Evolutionary conservation across 2,113 vertebrate species (phyloP).

Genomic region (Scolopax mira): DNA sequence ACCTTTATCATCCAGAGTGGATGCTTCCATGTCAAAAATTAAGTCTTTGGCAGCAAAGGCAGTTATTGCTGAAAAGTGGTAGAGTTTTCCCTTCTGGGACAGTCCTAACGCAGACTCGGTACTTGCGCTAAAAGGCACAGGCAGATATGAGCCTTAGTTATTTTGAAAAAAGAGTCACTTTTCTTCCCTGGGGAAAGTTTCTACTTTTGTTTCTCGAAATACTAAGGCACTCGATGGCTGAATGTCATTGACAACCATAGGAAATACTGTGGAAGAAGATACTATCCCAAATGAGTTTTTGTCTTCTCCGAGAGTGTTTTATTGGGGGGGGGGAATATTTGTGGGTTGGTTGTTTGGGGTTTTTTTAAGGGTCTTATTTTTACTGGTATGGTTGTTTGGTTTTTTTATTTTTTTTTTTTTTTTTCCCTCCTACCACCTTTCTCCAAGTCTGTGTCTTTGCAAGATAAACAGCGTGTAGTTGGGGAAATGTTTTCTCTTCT

Average conservation of each 20-base stretch:
- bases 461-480: neutral
- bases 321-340: neutral
- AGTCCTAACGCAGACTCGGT: neutral
- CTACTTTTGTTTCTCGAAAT: neutral
- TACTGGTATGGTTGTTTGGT: neutral
- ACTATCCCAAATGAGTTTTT: neutral
- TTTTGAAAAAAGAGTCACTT: neutral
- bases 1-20: neutral
- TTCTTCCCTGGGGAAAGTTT: neutral
- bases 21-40: neutral
- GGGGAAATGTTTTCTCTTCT: slow-evolving; percentile 30
- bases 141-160: neutral
- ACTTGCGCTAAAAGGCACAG: neutral
- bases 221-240: neutral
- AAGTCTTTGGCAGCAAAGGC: slow-evolving; percentile 22
- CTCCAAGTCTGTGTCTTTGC: neutral
- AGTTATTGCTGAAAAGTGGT: neutral
- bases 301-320: slow-evolving; percentile 5
- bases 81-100: neutral
- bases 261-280: neutral
- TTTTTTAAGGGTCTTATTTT: neutral
- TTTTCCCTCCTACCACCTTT: neutral
- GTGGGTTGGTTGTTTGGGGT: neutral
- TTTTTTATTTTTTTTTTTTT: neutral
- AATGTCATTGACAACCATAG: neutral